Base-by-base conservation (phyloP, 2,888 invertebrate species). In the Nemoura dubitans region DNA sequence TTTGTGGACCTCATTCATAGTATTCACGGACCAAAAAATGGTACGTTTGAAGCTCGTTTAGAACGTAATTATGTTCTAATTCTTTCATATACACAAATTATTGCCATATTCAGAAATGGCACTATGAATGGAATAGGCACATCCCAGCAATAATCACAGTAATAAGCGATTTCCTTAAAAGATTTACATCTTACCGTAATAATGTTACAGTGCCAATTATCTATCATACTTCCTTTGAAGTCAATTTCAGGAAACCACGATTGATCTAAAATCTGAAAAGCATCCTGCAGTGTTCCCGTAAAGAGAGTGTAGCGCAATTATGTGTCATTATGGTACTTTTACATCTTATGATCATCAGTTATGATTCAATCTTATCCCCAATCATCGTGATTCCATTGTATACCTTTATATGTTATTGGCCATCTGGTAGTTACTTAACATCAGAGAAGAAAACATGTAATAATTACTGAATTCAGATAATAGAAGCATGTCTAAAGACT, bases 131-230 rank as follows among this genome's bases (percentile, higher is more conserved):
- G 59, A 59, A 59, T 21, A 59, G 59, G 59, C 59, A 21, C 59
- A 59, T 10, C 59, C 59, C 16, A 21, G 14, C 59, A 21, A 10
- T 59, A 59, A 59, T 59, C 21, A 59, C 59, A 59, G 59, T 59
- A 59, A 59, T 59, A 59, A 59, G 59, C 59, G 59, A 59, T 10
- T 59, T 59, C 59, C 59, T 59, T 21, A 59, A 59, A 59, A 59
- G 59, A 59, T 59, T 59, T 59, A 59, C 59, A 59, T 59, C 59
- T 59, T 21, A 59, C 59, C 59, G 59, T 59, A 59, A 59, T 59
- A 59, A 10, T 1, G 59, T 59, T 59, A 36, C 36, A 6, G 10
- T 21, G 59, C 16, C 59, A 59, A 59, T 59, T 59, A 59, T 59
- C 59, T 21, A 10, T 59, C 21, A 59, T 59, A 59, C 59, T 59